Conservation (phyloP, 2,113 vertebrate genomes). For the Polyodon spathula region DNA sequence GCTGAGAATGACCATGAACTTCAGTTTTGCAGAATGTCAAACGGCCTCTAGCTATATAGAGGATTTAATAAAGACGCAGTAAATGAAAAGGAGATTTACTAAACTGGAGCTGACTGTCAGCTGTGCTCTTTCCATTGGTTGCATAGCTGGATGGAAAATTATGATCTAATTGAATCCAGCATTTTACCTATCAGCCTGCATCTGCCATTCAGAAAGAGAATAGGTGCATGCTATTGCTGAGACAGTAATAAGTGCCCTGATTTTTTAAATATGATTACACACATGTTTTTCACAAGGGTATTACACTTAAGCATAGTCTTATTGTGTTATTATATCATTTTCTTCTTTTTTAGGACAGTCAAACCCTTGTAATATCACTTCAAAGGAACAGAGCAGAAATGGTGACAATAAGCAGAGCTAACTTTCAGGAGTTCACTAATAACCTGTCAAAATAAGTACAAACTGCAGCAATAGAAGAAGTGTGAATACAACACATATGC, state of each 20-base stretch:
- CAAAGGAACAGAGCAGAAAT: no score
- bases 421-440: no score
- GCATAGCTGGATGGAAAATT: not conserved
- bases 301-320: no score
- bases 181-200: not conserved
- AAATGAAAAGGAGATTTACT: conserved; percentile 29
- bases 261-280: no score
- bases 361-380: no score
- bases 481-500: no score
- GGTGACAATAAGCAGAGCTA: no score
- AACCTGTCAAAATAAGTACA: no score
- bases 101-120: conserved; percentile 27
- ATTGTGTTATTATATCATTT: no score
- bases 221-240: not conserved
- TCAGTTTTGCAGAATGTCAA: not conserved
- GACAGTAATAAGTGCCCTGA: not conserved
- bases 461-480: no score
- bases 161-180: not conserved
- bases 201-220: not conserved
- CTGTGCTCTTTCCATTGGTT: conserved; percentile 4
- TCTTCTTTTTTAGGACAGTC: no score
- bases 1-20: not conserved
- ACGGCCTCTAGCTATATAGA: not conserved
- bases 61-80: conserved; percentile 24
- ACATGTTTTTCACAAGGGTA: no score